Conservation (phyloP, 1,140 invertebrate genomes). For the Venturia canescens region DNA sequence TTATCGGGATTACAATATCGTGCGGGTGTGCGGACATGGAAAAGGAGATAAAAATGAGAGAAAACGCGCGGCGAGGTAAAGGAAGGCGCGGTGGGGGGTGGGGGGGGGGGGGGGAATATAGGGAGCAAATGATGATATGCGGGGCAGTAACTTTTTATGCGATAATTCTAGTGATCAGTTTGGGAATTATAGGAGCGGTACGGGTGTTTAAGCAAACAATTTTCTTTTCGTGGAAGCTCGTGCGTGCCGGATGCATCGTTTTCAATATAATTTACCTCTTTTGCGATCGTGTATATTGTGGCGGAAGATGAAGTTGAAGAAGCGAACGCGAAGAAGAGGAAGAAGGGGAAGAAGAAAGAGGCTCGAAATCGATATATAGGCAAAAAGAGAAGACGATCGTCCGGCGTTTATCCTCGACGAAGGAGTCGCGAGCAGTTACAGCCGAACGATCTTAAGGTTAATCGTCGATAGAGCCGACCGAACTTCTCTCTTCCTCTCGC, state of each 20-base stretch:
- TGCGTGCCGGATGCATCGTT: constrained; percentile 23
- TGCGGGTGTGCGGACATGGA: no score
- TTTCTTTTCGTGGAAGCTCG: constrained; percentile 38
- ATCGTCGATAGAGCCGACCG: constrained; percentile 8
- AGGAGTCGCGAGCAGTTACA: constrained; percentile 32
- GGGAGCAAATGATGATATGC: constrained; percentile 36
- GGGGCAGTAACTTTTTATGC: constrained; percentile 36
- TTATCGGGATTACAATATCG: constrained; percentile 5
- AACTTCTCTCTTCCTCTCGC: background rate
- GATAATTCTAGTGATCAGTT: constrained; percentile 40
- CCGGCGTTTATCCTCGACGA: constrained; percentile 32
- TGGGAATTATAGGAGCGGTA: constrained; percentile 37
- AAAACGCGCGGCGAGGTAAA: background rate
- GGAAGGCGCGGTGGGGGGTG: background rate
- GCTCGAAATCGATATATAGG: constrained; percentile 34
- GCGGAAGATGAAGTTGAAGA: constrained; percentile 3
- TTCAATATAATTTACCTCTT: constrained; percentile 32
- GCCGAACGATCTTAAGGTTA: constrained; percentile 34
- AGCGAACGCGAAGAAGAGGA: background rate
- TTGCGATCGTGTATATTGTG: constrained; percentile 22
- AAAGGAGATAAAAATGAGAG: background rate
- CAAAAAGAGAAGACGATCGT: constrained; percentile 22
- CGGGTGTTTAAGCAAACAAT: constrained; percentile 41
- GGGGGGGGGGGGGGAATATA: background rate
- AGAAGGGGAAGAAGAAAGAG: background rate